Conservation (phyloP, 1,140 invertebrate genomes). For the Nomia melanderi region DNA sequence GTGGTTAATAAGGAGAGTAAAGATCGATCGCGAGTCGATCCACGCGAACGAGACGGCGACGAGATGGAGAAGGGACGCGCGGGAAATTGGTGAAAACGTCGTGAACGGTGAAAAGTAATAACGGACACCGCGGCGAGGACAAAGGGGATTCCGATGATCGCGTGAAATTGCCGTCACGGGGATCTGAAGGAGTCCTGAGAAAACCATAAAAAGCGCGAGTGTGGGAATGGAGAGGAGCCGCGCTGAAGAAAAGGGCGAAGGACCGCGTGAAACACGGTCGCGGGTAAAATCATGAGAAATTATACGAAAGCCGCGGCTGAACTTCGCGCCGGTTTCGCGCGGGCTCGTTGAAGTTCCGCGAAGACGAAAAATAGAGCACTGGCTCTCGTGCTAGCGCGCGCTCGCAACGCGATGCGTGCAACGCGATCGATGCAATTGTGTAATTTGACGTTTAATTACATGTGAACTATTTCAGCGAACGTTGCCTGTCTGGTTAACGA, state of each 20-base stretch:
- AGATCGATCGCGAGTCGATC: not conserved
- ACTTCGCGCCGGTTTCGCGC: slow-evolving; percentile 10
- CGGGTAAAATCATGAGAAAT: not conserved
- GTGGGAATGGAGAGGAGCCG: not conserved
- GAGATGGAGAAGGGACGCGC: not conserved
- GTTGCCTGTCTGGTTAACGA: slow-evolving; percentile 36
- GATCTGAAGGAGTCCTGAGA: not conserved
- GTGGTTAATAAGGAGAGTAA: slow-evolving; percentile 17
- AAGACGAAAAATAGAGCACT: not conserved
- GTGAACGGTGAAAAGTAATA: not conserved
- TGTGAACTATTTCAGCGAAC: slow-evolving; percentile 10
- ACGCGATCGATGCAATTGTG: slow-evolving; percentile 10
- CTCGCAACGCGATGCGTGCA: not conserved
- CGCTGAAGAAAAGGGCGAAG: not conserved
- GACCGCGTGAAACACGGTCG: slow-evolving; percentile 1
- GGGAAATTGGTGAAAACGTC: not conserved
- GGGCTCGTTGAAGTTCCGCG: not conserved
- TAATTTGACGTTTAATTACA: slow-evolving; percentile 23
- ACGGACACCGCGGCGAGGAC: not conserved
- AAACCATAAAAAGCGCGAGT: not conserved
- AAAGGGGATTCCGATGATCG: not conserved
- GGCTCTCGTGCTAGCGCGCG: not conserved
- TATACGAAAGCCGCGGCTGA: not conserved
- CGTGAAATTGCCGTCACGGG: not conserved
- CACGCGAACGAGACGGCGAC: not conserved